Base-by-base conservation (phyloP, 2,888 invertebrate species). In the Pristionchus maxplancki region DNA sequence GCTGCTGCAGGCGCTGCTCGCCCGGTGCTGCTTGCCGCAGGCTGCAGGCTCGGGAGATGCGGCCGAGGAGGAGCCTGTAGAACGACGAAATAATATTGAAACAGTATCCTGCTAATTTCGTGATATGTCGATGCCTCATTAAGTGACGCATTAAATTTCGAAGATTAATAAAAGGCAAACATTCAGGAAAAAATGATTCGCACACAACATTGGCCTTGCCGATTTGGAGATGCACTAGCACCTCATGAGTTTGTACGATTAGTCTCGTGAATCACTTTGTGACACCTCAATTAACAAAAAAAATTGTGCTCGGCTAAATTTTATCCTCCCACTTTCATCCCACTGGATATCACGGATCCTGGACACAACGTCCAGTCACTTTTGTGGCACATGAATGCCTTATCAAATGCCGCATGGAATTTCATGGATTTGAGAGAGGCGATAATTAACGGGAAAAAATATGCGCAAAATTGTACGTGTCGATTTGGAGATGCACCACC, bases 1-100 rank as follows among this genome's bases (percentile, higher is more conserved):
- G 78, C 78, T 78, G 78, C 78, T 78, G 78, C 78, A 78, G 44
- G 78, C 78, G 78, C 78, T 78, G 78, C 78, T 78, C n/a, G 78
- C 78, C n/a, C 78, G 78, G 44, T 78, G 78, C 78, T 78, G 78
- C 78, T 78, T 78, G 78, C 78, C 78, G 78, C 78, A 78, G 17
- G 78, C 48, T 28, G 78, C 78, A 1, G 24, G 53, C 82, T 83
- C 53, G 82, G 82, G 53, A 20, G 82, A 83, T 24, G 82, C 82
- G 11, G 82, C 50, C 9, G 82, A 83, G 34, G 53, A 50, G 53
- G 82, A 83, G 24, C 82, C 50, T 53, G 82, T 9, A 78, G n/a
- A 0, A 34, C 13, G 37, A 24, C 4, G 37, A 24, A 34, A 67
- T 24, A 15, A 31, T 28, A 34, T 71, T 71, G 34, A 24, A 71